Base-by-base conservation (phyloP, 2,888 invertebrate species). In the Arge pagana region DNA sequence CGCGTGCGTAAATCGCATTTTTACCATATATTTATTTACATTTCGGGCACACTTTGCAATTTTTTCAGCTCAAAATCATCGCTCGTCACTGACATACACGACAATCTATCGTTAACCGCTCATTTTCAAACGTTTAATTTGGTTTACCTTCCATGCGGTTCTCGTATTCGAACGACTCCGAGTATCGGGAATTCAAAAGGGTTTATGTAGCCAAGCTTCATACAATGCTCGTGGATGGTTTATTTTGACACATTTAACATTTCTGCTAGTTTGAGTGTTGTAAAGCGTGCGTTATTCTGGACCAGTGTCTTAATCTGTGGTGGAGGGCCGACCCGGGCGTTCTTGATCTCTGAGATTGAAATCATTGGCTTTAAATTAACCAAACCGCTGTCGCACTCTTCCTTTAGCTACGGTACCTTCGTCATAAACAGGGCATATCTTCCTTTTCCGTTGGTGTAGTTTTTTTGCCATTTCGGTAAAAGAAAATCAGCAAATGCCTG, bases 361-460 rank as follows among this genome's bases (percentile, higher is more conserved):
- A 45, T 54, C 19, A 3, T 18, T 41, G 23, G 28, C 50, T 50
- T 45, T 52, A 43, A 49, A 52, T n/a, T 43, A 7, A 50, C 39
- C 43, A 42, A 43, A 53, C 28, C 39, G 49, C 19, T 49, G 48
- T 39, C 37, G 41, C 19, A 50, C 42, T 31, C 48, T 51, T 50
- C 41, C 40, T 51, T 48, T 36, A 21, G 23, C 37, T 40, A 51
- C 5, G 35, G 15, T 33, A 54, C 31, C 35, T 18, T 52, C 51
- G 19, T 42, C 52, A 37, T 55, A 57, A 53, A 53, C 39, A 48
- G 35, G 43, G 30, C 37, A 55, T 45, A 57, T 48, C 53, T 55
- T 48, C 8, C n/a, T 50, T 43, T 36, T 39, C 26, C 13, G 26
- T 33, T 57, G 52, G 48, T 50, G 41, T 18, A 30, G 39, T 39